Evolutionary conservation across 2,888 invertebrate genomes (phyloP).

Genomic region (Euplexia lucipara): DNA sequence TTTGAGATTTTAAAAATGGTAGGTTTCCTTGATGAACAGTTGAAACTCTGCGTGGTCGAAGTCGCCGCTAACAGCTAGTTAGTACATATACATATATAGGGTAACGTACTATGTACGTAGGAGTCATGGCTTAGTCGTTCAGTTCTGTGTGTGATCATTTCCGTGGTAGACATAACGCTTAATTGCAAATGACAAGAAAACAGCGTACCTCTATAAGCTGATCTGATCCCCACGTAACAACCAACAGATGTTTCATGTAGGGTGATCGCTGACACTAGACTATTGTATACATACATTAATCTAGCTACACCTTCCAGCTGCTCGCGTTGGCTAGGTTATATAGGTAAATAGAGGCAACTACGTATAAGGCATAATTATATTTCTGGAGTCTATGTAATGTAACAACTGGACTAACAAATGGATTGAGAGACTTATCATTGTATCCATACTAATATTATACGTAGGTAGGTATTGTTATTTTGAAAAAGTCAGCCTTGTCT

Average conservation of each 20-base stretch:
- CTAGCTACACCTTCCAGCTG: neutral
- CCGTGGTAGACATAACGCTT: neutral
- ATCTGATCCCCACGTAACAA: slow-evolving; percentile 8
- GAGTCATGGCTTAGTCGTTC: slow-evolving; percentile 1
- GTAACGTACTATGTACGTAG: slow-evolving; percentile 2
- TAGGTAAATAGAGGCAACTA: no score
- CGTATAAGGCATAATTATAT: no score
- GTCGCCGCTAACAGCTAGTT: no score
- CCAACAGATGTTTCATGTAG: slow-evolving; percentile 1
- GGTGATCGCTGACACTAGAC: neutral
- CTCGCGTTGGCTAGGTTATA: neutral
- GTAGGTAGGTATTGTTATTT: no score
- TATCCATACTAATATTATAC: slow-evolving; percentile 9
- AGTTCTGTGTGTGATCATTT: slow-evolving; percentile 14
- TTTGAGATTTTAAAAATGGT: no score
- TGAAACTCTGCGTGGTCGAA: no score
- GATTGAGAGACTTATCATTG: neutral
- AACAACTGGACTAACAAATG: no score
- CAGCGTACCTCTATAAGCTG: neutral
- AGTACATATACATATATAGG: neutral
- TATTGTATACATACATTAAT: neutral
- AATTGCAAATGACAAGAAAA: neutral
- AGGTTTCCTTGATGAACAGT: no score
- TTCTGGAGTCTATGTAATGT: no score
- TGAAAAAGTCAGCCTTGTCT: no score